phyloP scores from a whole-genome alignment of 2,113 vertebrate species.

The Phylloscopus trochiloides region DNA sequence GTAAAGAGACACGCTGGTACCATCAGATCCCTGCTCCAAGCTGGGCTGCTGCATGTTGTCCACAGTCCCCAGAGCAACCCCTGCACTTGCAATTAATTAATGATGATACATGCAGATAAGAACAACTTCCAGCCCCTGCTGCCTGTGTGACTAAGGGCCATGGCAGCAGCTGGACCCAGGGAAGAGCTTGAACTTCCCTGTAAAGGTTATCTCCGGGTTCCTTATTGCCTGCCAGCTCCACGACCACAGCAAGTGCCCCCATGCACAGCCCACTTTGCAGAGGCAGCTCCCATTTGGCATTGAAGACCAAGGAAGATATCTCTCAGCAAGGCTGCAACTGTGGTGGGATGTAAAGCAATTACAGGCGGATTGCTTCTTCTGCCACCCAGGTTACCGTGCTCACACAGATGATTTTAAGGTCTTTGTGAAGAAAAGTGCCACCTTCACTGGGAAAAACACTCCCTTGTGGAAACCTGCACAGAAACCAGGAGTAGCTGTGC shows the following conservation, averaged over 20 bases:
- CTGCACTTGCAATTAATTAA: neutral
- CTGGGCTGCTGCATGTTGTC: neutral
- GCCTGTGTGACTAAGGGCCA: neutral
- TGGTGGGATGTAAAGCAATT: neutral
- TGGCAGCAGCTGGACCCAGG: neutral
- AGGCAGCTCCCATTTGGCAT: neutral
- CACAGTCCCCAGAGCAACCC: neutral
- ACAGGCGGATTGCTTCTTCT: neutral
- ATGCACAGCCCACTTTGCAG: fast-evolving
- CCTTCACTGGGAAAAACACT: neutral
- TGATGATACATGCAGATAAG: fast-evolving
- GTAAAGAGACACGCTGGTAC: neutral
- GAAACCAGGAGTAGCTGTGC: neutral
- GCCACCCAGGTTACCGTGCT: neutral
- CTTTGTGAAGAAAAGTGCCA: neutral
- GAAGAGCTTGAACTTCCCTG: neutral
- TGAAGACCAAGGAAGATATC: neutral
- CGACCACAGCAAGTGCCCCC: neutral
- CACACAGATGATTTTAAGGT: neutral
- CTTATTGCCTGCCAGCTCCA: neutral
- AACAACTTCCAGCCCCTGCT: neutral
- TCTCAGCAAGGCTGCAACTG: neutral
- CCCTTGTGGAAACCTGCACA: neutral
- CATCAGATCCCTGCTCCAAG: neutral
- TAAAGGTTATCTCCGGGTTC: fast-evolving